These are phyloP conservation scores for Cryptosula pallasiana DNA, from an alignment of 2,888 invertebrate species.

Conservation along the genomic window DNA sequence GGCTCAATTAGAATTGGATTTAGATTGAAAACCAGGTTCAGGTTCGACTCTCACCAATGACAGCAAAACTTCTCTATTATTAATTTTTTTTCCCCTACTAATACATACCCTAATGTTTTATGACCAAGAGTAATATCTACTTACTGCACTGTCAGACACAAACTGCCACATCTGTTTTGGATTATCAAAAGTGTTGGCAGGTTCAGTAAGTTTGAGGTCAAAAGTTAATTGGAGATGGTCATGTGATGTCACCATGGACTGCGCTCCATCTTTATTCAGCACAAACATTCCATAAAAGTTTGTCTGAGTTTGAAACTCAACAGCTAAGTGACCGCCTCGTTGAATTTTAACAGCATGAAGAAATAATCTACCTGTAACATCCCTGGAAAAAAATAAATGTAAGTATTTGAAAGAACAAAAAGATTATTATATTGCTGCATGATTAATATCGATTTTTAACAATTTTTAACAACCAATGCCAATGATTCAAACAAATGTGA, in stretches of 20 bases:
- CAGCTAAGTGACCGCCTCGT: slow-evolving; percentile 46
- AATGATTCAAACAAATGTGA: too few relatives aligned
- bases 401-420: neutral
- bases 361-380: neutral
- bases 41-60: too few relatives aligned
- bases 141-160: slow-evolving; percentile 49
- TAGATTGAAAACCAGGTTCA: too few relatives aligned
- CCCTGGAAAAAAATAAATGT: neutral
- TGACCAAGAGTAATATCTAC: too few relatives aligned
- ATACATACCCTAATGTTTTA: too few relatives aligned
- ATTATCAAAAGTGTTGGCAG: slow-evolving; percentile 46
- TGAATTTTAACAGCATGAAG: slow-evolving; percentile 37
- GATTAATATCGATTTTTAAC: too few relatives aligned
- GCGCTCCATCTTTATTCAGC: slow-evolving; percentile 19
- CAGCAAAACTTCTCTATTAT: too few relatives aligned
- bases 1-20: too few relatives aligned
- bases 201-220: slow-evolving; percentile 39
- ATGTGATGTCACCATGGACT: slow-evolving; percentile 42
- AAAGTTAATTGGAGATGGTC: slow-evolving; percentile 46
- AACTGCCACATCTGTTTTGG: slow-evolving; percentile 51
- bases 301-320: slow-evolving; percentile 47
- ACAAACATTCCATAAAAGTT: slow-evolving; percentile 49
- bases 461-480: too few relatives aligned
- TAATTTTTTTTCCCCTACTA: too few relatives aligned
- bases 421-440: neutral